These are phyloP conservation scores for Myotis davidii DNA, from an alignment of 2,113 vertebrate species.

Conservation along the genomic window DNA sequence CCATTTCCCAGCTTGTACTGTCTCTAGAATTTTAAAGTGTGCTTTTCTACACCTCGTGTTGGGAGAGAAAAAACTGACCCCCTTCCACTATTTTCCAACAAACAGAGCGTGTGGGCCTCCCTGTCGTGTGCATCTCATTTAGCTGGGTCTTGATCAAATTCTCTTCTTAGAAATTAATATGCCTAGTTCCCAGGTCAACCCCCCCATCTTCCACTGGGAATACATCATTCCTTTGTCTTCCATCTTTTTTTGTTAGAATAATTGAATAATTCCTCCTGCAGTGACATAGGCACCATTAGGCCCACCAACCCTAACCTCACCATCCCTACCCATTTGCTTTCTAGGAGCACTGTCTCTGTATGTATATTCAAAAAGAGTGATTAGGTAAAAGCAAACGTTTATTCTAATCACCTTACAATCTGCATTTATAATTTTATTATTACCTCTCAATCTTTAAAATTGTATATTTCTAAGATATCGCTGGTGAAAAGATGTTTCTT, in stretches of 20 bases:
- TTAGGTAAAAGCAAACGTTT: background rate
- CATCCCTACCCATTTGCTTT: background rate
- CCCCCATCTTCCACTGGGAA: background rate
- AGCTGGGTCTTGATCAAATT: background rate
- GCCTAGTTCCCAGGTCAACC: background rate
- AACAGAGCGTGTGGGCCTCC: background rate
- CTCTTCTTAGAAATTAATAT: background rate
- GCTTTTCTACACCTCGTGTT: background rate
- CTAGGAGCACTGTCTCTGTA: background rate
- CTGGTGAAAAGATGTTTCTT: background rate
- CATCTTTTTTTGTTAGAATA: background rate
- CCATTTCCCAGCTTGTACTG: too few species aligned
- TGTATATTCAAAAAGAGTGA: background rate
- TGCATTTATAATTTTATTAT: background rate
- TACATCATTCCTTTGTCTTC: background rate
- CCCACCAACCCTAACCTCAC: background rate
- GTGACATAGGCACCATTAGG: background rate
- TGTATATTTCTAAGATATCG: background rate
- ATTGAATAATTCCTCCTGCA: background rate
- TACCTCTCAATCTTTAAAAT: background rate
- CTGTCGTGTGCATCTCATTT: background rate
- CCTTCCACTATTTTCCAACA: background rate
- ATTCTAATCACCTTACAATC: background rate
- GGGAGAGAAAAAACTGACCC: background rate
- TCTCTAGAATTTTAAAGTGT: too few species aligned